Evolutionary conservation across 53 echinoderm and acorn worm genomes (phyloP), one percentile per base, ranked within the genome.

Genomic region (Stichopus horrens): DNA sequence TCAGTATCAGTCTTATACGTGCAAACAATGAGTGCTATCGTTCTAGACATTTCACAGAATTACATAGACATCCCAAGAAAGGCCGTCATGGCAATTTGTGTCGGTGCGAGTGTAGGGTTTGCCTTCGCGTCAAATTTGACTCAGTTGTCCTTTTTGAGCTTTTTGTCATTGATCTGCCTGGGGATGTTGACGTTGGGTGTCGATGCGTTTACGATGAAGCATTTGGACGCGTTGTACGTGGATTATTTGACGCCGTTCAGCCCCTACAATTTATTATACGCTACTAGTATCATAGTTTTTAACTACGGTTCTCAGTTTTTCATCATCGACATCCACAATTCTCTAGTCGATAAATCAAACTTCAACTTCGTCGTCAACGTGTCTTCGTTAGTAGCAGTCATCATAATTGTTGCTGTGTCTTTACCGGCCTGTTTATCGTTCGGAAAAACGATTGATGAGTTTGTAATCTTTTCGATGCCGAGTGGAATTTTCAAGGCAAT

Each of bases 91-190:
- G 5, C 21, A 5, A 5, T 51, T 5, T 21, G 21, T 51, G 75
- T 75, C 21, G 6, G 13, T 5, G 21, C 9, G 13, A 75, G 75
- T 51, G 9, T 75, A 6, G 75, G 75, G 16, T 75, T 75, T 51
- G 75, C 19, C 75, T 19, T 75, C 75, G 9, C 51, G 9, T 75
- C 75, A 9, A 75, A 75, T 75, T 51, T 75, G 75, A 75, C 75
- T 9, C 75, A 37, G 19, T 51, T 75, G 20, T 21, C 75, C 5
- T 23, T 51, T 51, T 21, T 75, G 75, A 75, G 75, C 19, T 5
- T 75, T 9, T 75, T 21, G 20, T 14, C 75, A 18, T 23, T 75
- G 20, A 6, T 75, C 21, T 75, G 22, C 21, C 21, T 75, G 75
- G 20, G n/a, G 9, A 14, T 75, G 20, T 51, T 75, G 9, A 75